Evolutionary conservation across 2,888 invertebrate genomes (phyloP).

Genomic region (Subacronicta megacephala): DNA sequence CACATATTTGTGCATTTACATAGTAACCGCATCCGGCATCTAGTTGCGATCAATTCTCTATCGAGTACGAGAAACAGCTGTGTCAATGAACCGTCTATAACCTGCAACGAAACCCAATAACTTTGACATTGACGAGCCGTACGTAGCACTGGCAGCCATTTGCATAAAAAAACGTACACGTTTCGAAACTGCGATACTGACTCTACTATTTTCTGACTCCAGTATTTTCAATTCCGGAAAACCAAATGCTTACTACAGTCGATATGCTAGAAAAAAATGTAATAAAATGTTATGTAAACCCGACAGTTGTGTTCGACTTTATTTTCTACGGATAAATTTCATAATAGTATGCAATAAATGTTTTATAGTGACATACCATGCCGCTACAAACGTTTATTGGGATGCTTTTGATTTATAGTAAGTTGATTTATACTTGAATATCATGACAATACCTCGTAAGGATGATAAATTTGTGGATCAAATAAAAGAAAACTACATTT

Average conservation of each 20-base stretch:
- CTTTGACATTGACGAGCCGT: conserved; percentile 41
- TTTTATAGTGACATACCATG: conserved; percentile 31
- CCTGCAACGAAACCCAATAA: conserved; percentile 47
- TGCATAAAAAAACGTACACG: conserved; percentile 47
- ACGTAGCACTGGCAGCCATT: conserved; percentile 24
- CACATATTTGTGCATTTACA: neutral
- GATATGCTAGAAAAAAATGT: conserved; percentile 25
- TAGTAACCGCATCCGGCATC: neutral
- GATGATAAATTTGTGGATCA: conserved; percentile 4
- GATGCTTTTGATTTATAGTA: conserved; percentile 30
- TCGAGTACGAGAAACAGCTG: conserved; percentile 1
- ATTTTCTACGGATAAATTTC: neutral
- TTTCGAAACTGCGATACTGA: conserved; percentile 30
- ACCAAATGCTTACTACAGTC: conserved; percentile 27
- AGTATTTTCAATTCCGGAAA: conserved; percentile 49
- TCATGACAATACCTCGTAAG: conserved; percentile 29
- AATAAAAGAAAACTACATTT: conserved; percentile 15
- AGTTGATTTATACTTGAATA: conserved; percentile 39
- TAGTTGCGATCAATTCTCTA: neutral
- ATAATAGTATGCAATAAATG: conserved; percentile 12
- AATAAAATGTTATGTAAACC: conserved; percentile 10
- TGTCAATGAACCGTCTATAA: conserved; percentile 25
- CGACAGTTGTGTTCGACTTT: conserved; percentile 7
- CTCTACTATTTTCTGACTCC: conserved; percentile 46
- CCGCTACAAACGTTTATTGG: conserved; percentile 20